These are phyloP conservation scores for Lytechinus pictus DNA, from an alignment of 35 echinoderm and acorn worm species.

Conservation along the genomic window DNA sequence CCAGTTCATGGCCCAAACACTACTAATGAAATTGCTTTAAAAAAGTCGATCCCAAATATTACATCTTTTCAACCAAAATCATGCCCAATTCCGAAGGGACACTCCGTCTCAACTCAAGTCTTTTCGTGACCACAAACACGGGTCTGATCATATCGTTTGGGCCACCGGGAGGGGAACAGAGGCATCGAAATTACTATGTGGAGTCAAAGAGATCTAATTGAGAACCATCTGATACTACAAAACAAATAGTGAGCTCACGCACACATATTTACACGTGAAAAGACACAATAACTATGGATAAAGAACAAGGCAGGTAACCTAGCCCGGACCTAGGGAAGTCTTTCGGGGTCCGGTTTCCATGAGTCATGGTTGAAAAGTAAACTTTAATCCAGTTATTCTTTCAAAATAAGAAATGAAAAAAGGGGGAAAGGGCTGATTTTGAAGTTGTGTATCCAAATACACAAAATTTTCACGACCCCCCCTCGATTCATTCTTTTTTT, in stretches of 20 bases:
- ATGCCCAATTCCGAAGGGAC: not conserved
- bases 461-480: not conserved
- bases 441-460: not conserved
- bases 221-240: conserved; percentile 29
- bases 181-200: not conserved
- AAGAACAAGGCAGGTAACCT: not conserved
- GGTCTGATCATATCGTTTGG: not conserved
- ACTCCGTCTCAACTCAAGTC: not conserved
- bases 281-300: conserved; percentile 31
- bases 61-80: not conserved
- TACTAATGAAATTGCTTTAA: not conserved
- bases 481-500: not conserved
- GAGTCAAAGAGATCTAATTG: conserved; percentile 31
- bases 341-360: not conserved
- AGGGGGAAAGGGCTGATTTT: not conserved
- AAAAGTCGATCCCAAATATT: not conserved
- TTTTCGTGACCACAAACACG: conserved; percentile 1
- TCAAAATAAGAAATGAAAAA: not conserved
- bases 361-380: conserved; percentile 13
- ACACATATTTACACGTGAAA: conserved; percentile 31
- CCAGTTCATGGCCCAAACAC: not conserved
- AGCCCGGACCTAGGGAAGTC: not conserved
- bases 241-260: conserved; percentile 35
- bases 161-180: not conserved
- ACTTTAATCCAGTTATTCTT: conserved; percentile 46